Conservation (phyloP, 2,797 vertebrate genomes). For the Mus spretus region DNA sequence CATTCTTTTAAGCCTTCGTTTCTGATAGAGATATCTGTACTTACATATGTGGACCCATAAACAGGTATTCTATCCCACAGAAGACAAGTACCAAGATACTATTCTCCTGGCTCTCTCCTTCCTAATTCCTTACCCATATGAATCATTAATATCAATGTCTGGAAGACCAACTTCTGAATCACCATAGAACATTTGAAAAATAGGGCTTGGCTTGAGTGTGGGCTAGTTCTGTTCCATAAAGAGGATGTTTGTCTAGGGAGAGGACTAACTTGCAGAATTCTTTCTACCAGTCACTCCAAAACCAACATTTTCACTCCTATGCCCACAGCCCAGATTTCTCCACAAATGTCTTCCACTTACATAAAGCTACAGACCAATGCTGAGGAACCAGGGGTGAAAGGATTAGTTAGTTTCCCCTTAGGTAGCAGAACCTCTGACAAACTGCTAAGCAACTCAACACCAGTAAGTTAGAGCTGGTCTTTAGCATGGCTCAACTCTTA, state of each 20-base stretch:
- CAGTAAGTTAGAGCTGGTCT: conserved; percentile 54
- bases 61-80: not conserved
- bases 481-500: conserved; percentile 30
- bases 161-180: not conserved
- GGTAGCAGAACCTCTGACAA: conserved; percentile 8
- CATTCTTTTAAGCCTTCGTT: not conserved
- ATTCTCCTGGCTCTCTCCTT: not conserved
- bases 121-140: not conserved
- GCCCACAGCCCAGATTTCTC: not conserved
- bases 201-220: not conserved
- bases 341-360: not conserved
- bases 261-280: not conserved
- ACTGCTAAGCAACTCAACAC: not conserved
- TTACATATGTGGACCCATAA: not conserved
- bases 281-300: not conserved
- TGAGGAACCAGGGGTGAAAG: not conserved
- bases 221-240: not conserved
- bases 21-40: not conserved
- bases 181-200: not conserved
- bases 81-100: not conserved
- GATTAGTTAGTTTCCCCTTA: not conserved
- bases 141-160: not conserved
- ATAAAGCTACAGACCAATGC: not conserved
- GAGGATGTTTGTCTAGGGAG: not conserved
- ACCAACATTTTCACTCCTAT: not conserved